These are phyloP conservation scores for Porites evermanni DNA, from an alignment of 92 coral and sea anemone genomes.

Conservation along the genomic window DNA sequence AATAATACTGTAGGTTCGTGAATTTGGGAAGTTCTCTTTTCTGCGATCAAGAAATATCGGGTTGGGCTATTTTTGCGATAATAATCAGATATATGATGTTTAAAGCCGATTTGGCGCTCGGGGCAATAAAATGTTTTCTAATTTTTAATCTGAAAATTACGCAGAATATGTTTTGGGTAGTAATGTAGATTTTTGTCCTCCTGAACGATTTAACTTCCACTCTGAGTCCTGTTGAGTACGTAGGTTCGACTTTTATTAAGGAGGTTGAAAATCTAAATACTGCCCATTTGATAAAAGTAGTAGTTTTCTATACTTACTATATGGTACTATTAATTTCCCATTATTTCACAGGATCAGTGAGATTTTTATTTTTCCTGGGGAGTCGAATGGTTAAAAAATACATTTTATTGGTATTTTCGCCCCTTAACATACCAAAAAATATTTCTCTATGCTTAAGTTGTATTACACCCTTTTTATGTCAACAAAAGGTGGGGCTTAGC, in stretches of 20 bases:
- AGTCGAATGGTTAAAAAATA: not conserved
- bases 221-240: no score
- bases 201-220: no score
- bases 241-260: no score
- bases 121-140: not conserved
- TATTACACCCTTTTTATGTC: not conserved
- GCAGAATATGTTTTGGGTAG: not conserved
- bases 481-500: conserved; percentile 7
- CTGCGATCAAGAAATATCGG: not conserved
- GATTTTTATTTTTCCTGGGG: not conserved
- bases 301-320: no score
- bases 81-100: not conserved
- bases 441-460: conserved; percentile 8
- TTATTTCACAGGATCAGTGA: not conserved
- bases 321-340: not conserved
- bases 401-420: conserved; percentile 4
- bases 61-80: not conserved
- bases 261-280: no score
- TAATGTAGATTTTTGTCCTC: no score
- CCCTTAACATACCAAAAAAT: conserved; percentile 29
- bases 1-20: not conserved
- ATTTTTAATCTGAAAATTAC: not conserved
- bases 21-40: not conserved
- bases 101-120: not conserved
- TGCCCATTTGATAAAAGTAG: no score